Percentiles rank a stretch among this genome's conserved stretches.
Evolutionary conservation across 2,113 vertebrate genomes (phyloP).

Genomic region (Castor canadensis): DNA sequence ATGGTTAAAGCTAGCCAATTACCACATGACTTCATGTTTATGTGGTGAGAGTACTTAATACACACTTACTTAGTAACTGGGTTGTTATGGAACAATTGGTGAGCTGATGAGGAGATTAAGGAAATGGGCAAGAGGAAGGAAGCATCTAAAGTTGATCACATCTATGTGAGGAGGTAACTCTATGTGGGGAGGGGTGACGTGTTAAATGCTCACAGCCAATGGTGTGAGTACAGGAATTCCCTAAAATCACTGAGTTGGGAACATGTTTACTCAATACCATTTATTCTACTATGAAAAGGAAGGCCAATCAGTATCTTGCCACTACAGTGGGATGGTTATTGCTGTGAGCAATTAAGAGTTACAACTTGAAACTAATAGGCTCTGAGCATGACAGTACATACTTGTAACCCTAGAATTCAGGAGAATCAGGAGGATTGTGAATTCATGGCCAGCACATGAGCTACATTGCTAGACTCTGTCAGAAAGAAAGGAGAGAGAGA

Average conservation of each 20-base stretch:
- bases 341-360: background rate
- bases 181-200: no score
- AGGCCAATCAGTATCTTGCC: background rate
- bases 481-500: background rate
- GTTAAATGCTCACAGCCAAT: no score
- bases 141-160: background rate
- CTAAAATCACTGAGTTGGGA: background rate
- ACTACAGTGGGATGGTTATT: background rate
- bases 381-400: background rate
- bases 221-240: background rate
- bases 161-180: background rate
- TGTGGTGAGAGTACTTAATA: background rate
- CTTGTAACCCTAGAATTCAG: background rate
- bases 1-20: background rate
- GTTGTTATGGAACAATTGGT: background rate
- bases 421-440: background rate
- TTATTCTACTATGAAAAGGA: background rate
- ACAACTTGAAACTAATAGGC: background rate
- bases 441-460: background rate
- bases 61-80: background rate
- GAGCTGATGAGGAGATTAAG: background rate
- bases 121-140: background rate
- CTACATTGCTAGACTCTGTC: background rate
- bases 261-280: background rate
- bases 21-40: background rate